A percentile compares a stretch with the other conserved stretches of the same genome.
These are phyloP conservation scores for Congeria kusceri DNA, from an alignment of 2,888 invertebrate genomes.

Conservation along the genomic window DNA sequence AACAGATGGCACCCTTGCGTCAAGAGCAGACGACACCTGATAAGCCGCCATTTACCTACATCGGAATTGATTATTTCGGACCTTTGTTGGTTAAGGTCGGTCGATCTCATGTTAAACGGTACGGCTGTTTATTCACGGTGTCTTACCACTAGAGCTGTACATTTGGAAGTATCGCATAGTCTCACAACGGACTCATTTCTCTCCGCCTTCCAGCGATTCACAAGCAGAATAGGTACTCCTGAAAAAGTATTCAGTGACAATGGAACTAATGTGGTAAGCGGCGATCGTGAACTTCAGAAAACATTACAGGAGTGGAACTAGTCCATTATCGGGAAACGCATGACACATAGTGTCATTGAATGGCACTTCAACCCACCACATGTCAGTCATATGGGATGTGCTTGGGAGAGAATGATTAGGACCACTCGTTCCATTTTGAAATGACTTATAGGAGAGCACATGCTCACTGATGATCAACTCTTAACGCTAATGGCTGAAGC, in stretches of 20 bases:
- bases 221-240: constrained; percentile 26
- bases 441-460: constrained; percentile 7
- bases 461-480: constrained; percentile 20
- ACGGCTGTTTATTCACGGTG: constrained; percentile 48
- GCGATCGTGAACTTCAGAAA: constrained; percentile 22
- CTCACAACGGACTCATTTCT: constrained; percentile 32
- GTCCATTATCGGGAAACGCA: constrained; percentile 7
- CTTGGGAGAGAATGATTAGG: constrained; percentile 31
- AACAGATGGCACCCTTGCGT: constrained; percentile 27
- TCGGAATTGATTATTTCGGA: constrained; percentile 31
- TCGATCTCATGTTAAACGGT: constrained; percentile 24
- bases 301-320: constrained; percentile 30
- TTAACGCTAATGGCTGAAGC: constrained; percentile 3
- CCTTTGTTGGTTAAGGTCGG: constrained; percentile 33
- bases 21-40: constrained; percentile 14
- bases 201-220: constrained; percentile 26
- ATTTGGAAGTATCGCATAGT: constrained; percentile 33
- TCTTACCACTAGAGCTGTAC: constrained; percentile 28
- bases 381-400: too few relatives aligned
- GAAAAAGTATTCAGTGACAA: constrained; percentile 18
- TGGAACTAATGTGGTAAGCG: constrained; percentile 34
- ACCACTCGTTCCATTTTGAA: constrained; percentile 19
- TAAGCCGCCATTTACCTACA: constrained; percentile 38
- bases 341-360: constrained; percentile 27
- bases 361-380: too few relatives aligned